Base-by-base conservation (phyloP, 2,797 vertebrate genomes). In the Petrocephalus sullivani region DNA sequence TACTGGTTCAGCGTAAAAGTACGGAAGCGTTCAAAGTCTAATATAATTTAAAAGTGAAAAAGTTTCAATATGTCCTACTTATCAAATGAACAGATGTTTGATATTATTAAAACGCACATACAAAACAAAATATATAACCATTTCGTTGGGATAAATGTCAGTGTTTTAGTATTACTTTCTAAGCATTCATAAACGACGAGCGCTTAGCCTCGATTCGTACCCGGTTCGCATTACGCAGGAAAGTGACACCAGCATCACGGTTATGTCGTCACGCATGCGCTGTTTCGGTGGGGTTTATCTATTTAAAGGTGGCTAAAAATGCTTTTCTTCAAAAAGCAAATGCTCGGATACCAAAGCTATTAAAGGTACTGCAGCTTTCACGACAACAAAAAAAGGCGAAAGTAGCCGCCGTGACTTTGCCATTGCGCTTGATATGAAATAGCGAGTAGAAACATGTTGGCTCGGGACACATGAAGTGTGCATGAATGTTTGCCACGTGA, bases 401-500 rank as follows among this genome's bases (percentile, higher is more conserved):
- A 84, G n/a, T 28, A 81, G 19, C 14, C 19, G 67, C 37, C 67
- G 28, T 41, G 67, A 19, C 21, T 1, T 64, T 64, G 6, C 19
- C 6, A 64, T 21, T 64, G 19, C 21, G 4, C 28, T 85, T 85
- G 12, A 57, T 28, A 86, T 9, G 53, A 58, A 58, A 58, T 10
- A 67, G 54, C 81, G 28, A 54, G 57, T 84, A 58, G 23, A 23
- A 41, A 58, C 81, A 85, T 81, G 46, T 41, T 46, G 60, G 57
- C 21, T 37, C 58, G 57, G 37, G 41, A 46, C 87, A 57, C 37
- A 60, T 54, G 23, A 54, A 49, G 87, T 58, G 60, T 85, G 87
- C 28, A 5, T 56, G 87, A 57, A n/a, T 23, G n/a, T 1, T 56
- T 12, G 87, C 90, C 90, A 91, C 88, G 88, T 91, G 90, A 89